Evolutionary conservation across 2,113 vertebrate genomes (phyloP), one percentile per base, ranked within the genome.

Genomic region (Pollimyrus isidori): DNA sequence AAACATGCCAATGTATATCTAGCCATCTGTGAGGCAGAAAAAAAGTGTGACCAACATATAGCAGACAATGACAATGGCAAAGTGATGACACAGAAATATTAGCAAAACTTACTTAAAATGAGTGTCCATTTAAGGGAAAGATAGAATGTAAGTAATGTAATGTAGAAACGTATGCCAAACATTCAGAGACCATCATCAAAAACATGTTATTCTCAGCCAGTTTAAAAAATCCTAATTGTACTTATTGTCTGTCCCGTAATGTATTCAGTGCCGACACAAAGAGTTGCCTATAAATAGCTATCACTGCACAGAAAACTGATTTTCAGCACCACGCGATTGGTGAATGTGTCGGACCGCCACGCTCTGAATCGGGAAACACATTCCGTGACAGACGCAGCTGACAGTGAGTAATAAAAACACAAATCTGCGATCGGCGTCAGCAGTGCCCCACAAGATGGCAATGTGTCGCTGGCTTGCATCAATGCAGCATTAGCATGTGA

Each of bases 401-500:
- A 89, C 83, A 86, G 65, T 87, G 39, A 5, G n/a, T 30, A 19
- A 82, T 84, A 85, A 92, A 87, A 89, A 89, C 26, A 65, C 84
- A 53, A 89, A 84, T 50, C 10, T 49, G 3, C 48, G 26, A 35
- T 30, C 35, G 35, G 30, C 17, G 9, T 52, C 50, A 21, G 84
- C 21, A 3, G 76, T 90, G 88, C 88, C 86, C 73, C 76, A 73
- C n/a, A 26, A 91, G 42, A 90, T 52, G 87, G 50, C 50, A 23
- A 50, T 50, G n/a, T 17, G n/a, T 89, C 46, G 76, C n/a, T 87
- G 87, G n/a, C 89, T 48, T 46, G 73, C 89, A 30, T 87, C 73
- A 90, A 86, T 65, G 87, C 82, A 53, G 62, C 76, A 83, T 90
- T 90, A 90, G 58, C 86, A 91, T 92, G 83, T 88, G 88, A 90